Evolutionary conservation across 2,888 invertebrate genomes (phyloP).

Genomic region (Perizoma affinitatum): DNA sequence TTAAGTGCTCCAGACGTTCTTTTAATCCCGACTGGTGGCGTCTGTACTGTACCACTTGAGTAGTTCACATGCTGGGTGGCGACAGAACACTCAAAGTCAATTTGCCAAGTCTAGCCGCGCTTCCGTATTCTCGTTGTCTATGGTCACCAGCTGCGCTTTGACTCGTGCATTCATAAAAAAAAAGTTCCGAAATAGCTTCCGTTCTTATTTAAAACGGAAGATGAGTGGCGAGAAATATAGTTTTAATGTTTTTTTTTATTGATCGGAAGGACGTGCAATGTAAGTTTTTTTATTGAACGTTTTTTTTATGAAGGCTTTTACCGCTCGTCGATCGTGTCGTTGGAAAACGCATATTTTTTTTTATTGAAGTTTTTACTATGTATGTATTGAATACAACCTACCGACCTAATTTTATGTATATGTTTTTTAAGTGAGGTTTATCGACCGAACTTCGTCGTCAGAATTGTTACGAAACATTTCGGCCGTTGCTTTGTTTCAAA

Average conservation of each 20-base stretch:
- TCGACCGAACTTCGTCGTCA: slow-evolving; percentile 20
- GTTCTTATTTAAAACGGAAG: slow-evolving; percentile 38
- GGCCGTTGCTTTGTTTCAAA: slow-evolving; percentile 39
- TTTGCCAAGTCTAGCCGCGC: slow-evolving; percentile 78
- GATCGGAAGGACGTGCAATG: slow-evolving; percentile 10
- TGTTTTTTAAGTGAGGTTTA: background rate
- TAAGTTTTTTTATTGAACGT: background rate
- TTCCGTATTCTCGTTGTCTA: slow-evolving; percentile 57
- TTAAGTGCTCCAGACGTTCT: slow-evolving; percentile 58
- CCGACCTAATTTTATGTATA: too few species aligned
- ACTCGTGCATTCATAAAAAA: slow-evolving; percentile 37
- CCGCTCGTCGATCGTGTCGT: too few species aligned
- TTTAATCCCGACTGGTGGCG: slow-evolving; percentile 59
- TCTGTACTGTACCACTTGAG: slow-evolving; percentile 55
- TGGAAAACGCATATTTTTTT: too few species aligned
- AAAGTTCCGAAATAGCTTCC: slow-evolving; percentile 39
- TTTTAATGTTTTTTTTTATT: slow-evolving; percentile 32
- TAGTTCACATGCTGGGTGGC: slow-evolving; percentile 69
- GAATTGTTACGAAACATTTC: slow-evolving; percentile 32
- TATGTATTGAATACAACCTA: too few species aligned
- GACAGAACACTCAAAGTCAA: slow-evolving; percentile 78
- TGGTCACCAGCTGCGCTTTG: slow-evolving; percentile 40
- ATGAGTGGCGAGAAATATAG: slow-evolving; percentile 35
- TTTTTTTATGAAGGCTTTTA: background rate
- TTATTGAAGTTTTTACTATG: too few species aligned